Evolutionary conservation across 2,888 invertebrate species (phyloP).

Genomic region (Galerucella pusilla): DNA sequence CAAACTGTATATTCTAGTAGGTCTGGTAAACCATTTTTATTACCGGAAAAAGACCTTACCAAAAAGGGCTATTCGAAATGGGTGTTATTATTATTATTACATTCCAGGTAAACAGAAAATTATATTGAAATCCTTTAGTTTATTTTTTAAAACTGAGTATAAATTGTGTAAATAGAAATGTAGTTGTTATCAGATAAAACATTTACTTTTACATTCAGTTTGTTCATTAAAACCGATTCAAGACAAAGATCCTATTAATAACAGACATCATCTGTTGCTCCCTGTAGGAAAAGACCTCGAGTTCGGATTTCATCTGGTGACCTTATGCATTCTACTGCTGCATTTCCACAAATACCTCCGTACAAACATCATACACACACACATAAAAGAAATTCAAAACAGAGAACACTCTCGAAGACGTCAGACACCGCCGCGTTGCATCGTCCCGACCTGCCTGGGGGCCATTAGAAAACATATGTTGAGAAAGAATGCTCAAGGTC

Average conservation of each 20-base stretch:
- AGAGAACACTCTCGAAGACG: constrained; percentile 18
- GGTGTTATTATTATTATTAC: too few species aligned
- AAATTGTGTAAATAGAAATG: too few species aligned
- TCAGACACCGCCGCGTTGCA: constrained; percentile 23
- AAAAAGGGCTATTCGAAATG: too few species aligned
- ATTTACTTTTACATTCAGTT: neutral
- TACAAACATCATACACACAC: constrained; percentile 6
- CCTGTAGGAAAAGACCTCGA: constrained; percentile 13
- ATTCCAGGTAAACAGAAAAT: too few species aligned
- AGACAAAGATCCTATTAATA: constrained; percentile 2
- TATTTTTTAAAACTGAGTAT: too few species aligned
- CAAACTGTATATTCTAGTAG: too few species aligned
- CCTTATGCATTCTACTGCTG: constrained; percentile 15
- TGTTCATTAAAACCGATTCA: neutral
- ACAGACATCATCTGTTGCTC: neutral
- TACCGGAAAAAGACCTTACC: too few species aligned
- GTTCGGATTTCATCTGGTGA: constrained; percentile 19
- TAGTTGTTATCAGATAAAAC: neutral
- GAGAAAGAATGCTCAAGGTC: constrained; percentile 33
- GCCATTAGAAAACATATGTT: constrained; percentile 36
- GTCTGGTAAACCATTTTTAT: too few species aligned
- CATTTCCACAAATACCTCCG: constrained; percentile 21
- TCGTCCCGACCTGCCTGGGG: constrained; percentile 22
- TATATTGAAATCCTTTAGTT: too few species aligned
- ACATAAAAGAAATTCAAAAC: neutral